Evolutionary conservation across 1,140 invertebrate genomes (phyloP).

Genomic region (Lepidurus apus): DNA sequence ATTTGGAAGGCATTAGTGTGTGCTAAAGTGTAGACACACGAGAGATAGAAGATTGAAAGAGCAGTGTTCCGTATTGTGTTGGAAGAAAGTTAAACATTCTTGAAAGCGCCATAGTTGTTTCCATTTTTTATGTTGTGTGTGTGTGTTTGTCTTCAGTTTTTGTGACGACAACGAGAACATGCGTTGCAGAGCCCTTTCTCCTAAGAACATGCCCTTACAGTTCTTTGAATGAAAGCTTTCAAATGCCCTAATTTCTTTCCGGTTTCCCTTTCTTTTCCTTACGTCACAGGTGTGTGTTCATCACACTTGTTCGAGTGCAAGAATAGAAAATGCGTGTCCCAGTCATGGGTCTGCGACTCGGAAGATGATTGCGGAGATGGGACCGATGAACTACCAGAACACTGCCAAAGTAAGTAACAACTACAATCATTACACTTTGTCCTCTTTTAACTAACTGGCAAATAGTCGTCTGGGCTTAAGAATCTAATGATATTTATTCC

Average conservation of each 20-base stretch:
- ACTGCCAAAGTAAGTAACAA: conserved; percentile 51
- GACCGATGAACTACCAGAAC: conserved; percentile 42
- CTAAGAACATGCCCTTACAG: background rate
- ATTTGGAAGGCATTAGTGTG: too few species aligned
- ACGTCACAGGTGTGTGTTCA: conserved; percentile 34
- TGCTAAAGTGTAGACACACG: too few species aligned
- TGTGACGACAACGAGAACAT: background rate
- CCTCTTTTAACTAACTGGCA: background rate
- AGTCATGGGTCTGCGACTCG: conserved; percentile 41
- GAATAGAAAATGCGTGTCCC: conserved; percentile 53
- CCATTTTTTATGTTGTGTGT: background rate
- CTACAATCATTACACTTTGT: conserved; percentile 39
- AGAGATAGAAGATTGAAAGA: too few species aligned
- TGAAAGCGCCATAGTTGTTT: background rate
- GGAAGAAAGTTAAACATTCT: too few species aligned
- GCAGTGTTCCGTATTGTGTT: too few species aligned
- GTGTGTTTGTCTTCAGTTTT: background rate
- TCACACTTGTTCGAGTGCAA: conserved; percentile 50
- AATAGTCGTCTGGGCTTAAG: background rate
- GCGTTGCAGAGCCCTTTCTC: background rate
- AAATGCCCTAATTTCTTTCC: background rate
- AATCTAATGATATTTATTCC: too few species aligned
- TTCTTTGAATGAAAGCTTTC: conserved; percentile 16
- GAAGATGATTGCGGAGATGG: conserved; percentile 42
- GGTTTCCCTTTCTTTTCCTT: background rate